phyloP scores from a whole-genome alignment of 2,888 invertebrate species.

The Dromius quadrimaculatus region DNA sequence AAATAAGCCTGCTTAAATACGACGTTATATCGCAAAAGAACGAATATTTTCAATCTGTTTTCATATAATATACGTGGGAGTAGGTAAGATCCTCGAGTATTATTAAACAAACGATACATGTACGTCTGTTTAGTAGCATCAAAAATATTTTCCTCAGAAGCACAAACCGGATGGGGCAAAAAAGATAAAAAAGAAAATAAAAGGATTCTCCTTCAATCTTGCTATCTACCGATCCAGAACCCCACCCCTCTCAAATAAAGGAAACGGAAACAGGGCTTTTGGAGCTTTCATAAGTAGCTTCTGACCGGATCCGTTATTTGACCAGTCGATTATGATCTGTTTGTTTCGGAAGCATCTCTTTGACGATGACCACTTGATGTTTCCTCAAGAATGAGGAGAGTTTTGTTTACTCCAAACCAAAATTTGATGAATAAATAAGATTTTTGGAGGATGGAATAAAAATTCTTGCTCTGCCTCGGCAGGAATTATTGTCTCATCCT shows the following conservation, averaged over 20 bases:
- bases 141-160: conserved; percentile 3
- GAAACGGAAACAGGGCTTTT: background rate
- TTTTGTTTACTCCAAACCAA: conserved; percentile 11
- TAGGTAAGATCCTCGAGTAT: no score
- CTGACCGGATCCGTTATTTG: conserved; percentile 50
- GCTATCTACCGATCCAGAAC: conserved; percentile 39
- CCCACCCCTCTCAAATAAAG: background rate
- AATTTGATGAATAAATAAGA: background rate
- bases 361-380: background rate
- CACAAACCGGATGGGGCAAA: conserved; percentile 5
- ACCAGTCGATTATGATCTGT: conserved; percentile 52
- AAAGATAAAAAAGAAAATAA: conserved; percentile 36
- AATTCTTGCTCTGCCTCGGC: conserved; percentile 5
- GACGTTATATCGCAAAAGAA: no score
- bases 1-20: no score
- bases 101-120: conserved; percentile 11
- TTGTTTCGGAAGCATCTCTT: conserved; percentile 19
- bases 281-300: conserved; percentile 46
- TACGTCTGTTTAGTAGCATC: conserved; percentile 9
- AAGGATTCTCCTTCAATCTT: conserved; percentile 43
- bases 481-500: conserved; percentile 46
- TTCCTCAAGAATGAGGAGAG: background rate
- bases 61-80: no score
- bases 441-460: background rate
- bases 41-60: no score